A percentile compares a stretch with the other conserved stretches of the same genome.
These are phyloP conservation scores for Sitta carolinensis DNA, from an alignment of 2,797 vertebrate species.

Conservation along the genomic window DNA sequence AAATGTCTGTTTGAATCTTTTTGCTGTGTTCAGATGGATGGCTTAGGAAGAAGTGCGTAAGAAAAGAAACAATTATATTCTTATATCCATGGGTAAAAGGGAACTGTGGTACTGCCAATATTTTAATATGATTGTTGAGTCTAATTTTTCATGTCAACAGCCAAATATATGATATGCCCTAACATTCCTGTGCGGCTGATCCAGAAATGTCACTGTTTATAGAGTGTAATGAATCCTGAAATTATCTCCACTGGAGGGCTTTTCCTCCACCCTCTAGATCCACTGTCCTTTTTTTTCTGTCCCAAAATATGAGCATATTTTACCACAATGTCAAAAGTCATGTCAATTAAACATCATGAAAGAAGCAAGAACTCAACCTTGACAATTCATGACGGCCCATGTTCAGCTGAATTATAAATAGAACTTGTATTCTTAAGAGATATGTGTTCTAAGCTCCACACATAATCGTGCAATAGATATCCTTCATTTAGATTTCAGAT, in stretches of 20 bases:
- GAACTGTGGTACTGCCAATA: background rate
- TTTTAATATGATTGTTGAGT: conserved; percentile 22
- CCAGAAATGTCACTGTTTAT: conserved; percentile 1
- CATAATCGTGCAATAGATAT: background rate
- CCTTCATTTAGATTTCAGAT: background rate
- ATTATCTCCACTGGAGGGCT: conserved; percentile 13
- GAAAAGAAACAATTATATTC: background rate
- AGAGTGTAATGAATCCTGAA: conserved; percentile 38
- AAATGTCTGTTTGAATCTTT: background rate
- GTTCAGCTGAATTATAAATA: conserved; percentile 15
- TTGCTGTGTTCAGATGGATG: background rate
- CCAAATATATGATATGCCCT: background rate
- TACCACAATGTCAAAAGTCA: conserved; percentile 15
- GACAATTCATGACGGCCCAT: background rate
- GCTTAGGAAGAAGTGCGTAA: background rate
- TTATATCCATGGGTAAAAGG: background rate
- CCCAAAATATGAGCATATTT: conserved; percentile 17
- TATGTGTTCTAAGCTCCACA: background rate
- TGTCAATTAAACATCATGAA: background rate
- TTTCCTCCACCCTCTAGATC: background rate
- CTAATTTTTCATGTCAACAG: conserved; percentile 21
- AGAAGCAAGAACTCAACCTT: conserved; percentile 12
- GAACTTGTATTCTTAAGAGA: background rate
- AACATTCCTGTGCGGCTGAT: background rate
- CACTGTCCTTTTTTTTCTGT: conserved; percentile 9